Evolutionary conservation across 2,888 invertebrate genomes (phyloP).

Genomic region (Melikaiella ostensackeni): DNA sequence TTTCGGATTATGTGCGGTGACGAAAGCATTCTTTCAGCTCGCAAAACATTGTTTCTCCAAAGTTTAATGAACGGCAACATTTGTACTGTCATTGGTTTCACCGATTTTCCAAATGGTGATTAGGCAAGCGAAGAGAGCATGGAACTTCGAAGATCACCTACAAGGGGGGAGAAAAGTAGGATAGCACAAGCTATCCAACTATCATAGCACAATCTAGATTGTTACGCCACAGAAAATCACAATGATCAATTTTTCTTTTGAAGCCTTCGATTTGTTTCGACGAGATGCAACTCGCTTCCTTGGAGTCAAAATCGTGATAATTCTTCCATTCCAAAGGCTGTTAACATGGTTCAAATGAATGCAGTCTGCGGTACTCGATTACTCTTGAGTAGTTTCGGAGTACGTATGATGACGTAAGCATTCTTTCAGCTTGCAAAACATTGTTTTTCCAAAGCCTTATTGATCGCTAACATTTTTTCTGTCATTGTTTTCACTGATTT

Average conservation of each 20-base stretch:
- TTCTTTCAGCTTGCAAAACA: slow-evolving; percentile 29
- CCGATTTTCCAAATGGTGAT: too few relatives aligned
- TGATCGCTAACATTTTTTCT: neutral
- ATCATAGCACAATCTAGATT: too few relatives aligned
- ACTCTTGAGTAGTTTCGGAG: slow-evolving; percentile 2
- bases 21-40: slow-evolving; percentile 16
- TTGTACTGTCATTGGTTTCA: too few relatives aligned
- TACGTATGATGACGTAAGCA: neutral
- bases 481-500: too few relatives aligned
- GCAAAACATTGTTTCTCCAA: slow-evolving; percentile 16
- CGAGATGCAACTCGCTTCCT: neutral
- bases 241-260: too few relatives aligned
- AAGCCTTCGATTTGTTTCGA: neutral
- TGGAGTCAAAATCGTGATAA: neutral
- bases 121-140: too few relatives aligned
- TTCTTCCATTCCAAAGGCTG: neutral
- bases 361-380: too few relatives aligned
- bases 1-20: slow-evolving; percentile 2
- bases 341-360: slow-evolving; percentile 10
- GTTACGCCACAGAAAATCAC: too few relatives aligned
- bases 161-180: too few relatives aligned
- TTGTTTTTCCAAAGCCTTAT: slow-evolving; percentile 1
- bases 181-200: too few relatives aligned
- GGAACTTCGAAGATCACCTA: too few relatives aligned
- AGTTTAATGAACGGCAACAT: neutral